Evolutionary conservation across 2,888 invertebrate species (phyloP).

Genomic region (Dexiosoma caninum): DNA sequence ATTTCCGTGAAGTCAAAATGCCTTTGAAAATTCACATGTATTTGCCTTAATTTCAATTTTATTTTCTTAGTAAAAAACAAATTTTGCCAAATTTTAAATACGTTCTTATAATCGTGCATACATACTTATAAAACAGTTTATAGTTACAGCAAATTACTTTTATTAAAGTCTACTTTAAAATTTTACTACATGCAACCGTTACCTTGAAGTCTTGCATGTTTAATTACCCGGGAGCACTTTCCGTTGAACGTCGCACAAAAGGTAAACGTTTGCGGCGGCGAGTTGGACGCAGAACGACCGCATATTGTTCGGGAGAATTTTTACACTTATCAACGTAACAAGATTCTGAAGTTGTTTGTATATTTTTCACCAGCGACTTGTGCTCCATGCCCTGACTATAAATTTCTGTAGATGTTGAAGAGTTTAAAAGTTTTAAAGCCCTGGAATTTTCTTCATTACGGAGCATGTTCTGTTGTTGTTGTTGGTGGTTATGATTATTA

Average conservation of each 20-base stretch:
- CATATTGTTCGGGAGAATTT: conserved; percentile 52
- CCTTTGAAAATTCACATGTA: neutral
- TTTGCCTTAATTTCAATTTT: neutral
- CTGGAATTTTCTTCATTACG: conserved; percentile 40
- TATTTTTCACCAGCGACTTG: conserved; percentile 42
- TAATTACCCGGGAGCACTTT: conserved; percentile 69
- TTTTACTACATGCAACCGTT: neutral
- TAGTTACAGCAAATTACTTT: no score
- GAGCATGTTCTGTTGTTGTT: no score
- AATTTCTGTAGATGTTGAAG: conserved; percentile 64
- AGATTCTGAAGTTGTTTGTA: conserved; percentile 31
- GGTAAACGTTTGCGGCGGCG: conserved; percentile 61
- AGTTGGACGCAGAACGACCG: conserved; percentile 38
- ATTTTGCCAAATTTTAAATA: no score
- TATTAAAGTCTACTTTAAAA: neutral
- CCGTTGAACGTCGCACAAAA: conserved; percentile 63
- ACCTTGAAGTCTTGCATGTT: conserved; percentile 13
- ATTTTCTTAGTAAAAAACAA: neutral
- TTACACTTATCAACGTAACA: conserved; percentile 28
- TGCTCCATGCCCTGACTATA: conserved; percentile 51
- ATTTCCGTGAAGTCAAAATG: no score
- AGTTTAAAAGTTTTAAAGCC: conserved; percentile 50
- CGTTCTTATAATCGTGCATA: no score
- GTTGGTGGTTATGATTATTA: neutral
- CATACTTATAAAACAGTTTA: no score